These are phyloP conservation scores for Orthonyx spaldingii DNA, from an alignment of 2,113 vertebrate species.

Conservation along the genomic window DNA sequence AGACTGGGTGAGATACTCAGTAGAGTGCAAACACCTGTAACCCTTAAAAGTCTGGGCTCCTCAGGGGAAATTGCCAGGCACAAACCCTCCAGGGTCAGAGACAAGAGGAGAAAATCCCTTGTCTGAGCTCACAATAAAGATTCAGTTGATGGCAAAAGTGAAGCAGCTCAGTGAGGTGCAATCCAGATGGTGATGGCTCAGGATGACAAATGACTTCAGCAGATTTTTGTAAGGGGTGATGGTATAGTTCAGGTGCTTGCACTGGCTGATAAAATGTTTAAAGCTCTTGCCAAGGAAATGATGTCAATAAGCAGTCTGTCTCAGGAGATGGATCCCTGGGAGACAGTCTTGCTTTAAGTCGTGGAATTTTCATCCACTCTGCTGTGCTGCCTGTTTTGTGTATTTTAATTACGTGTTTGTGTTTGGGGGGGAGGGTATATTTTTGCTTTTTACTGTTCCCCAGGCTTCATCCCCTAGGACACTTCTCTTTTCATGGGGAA, in stretches of 20 bases:
- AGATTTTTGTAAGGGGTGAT: slow-evolving; percentile 18
- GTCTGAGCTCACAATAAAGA: not conserved
- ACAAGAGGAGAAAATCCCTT: not conserved
- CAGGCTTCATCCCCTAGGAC: not conserved
- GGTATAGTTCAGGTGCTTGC: slow-evolving; percentile 28
- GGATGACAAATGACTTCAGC: slow-evolving; percentile 10
- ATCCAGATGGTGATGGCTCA: slow-evolving; percentile 3
- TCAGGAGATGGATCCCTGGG: not conserved
- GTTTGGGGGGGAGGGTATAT: not conserved
- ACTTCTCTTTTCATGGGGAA: not conserved
- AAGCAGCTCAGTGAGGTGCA: not conserved
- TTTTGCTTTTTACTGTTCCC: not conserved
- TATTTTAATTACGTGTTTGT: slow-evolving; percentile 16
- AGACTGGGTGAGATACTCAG: not conserved
- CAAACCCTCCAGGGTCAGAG: not conserved
- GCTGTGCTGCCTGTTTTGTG: not conserved
- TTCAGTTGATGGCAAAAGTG: not conserved
- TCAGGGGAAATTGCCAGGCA: not conserved
- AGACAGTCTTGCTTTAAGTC: not conserved
- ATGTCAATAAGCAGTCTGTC: slow-evolving; percentile 18
- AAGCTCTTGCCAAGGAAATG: slow-evolving; percentile 29
- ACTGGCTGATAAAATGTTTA: slow-evolving; percentile 32
- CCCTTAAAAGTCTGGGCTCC: not conserved
- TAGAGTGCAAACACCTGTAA: not conserved
- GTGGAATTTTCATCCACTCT: not conserved